Percentiles rank a stretch among this genome's conserved stretches.
phyloP scores from a whole-genome alignment of 1,140 invertebrate genomes.

The Tetraneura akinire region DNA sequence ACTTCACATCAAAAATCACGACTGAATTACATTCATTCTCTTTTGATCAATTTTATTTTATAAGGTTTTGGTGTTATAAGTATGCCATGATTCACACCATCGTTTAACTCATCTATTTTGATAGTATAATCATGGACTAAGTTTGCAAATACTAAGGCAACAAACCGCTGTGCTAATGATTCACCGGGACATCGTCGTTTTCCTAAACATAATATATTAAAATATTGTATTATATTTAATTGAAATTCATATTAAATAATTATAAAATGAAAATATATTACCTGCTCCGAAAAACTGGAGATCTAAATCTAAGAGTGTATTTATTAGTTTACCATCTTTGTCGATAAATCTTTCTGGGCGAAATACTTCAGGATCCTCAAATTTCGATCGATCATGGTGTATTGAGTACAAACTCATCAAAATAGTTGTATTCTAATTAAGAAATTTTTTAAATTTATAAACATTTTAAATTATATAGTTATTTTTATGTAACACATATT shows the following conservation, averaged over 20 bases:
- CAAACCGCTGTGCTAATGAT: constrained; percentile 63
- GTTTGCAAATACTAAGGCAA: constrained; percentile 23
- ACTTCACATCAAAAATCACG: no score
- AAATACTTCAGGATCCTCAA: constrained; percentile 70
- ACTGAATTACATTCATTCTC: constrained; percentile 15
- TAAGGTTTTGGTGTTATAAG: constrained; percentile 29
- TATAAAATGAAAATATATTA: constrained; percentile 56
- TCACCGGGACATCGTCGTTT: constrained; percentile 77
- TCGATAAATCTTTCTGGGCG: constrained; percentile 72
- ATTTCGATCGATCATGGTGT: constrained; percentile 66
- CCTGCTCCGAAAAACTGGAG: constrained; percentile 72
- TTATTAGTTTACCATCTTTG: constrained; percentile 60
- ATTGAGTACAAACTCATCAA: constrained; percentile 68
- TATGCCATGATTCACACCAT: constrained; percentile 31
- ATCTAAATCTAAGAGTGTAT: constrained; percentile 59
- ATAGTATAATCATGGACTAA: constrained; percentile 30
- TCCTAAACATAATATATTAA: constrained; percentile 63
- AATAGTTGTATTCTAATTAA: constrained; percentile 63
- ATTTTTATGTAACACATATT: no score
- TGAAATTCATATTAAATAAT: not conserved
- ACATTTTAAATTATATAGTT: no score
- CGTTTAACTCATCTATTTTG: constrained; percentile 22
- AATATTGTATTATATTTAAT: not conserved
- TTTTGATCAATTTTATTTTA: constrained; percentile 40
- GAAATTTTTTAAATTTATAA: no score